These are phyloP conservation scores for Uloborus plumipes DNA, from an alignment of 2,888 invertebrate genomes.

Conservation along the genomic window DNA sequence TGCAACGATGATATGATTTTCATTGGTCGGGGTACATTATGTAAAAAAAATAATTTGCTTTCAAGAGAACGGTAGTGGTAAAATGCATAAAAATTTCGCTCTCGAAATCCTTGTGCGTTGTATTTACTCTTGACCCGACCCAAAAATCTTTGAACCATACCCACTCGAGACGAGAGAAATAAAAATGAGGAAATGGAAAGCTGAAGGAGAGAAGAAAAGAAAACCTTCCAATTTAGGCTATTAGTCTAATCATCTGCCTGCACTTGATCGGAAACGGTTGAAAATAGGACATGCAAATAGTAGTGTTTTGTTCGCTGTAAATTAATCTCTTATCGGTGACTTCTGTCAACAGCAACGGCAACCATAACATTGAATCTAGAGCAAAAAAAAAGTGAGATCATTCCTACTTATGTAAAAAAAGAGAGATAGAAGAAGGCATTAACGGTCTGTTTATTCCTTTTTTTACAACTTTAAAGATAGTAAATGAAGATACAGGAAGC, in stretches of 20 bases:
- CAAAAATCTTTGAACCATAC: conserved; percentile 23
- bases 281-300: conserved; percentile 57
- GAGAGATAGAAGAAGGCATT: too few species aligned
- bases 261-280: conserved; percentile 27
- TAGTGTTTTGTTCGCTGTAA: conserved; percentile 10
- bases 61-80: too few species aligned
- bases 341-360: conserved; percentile 13
- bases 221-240: conserved; percentile 42
- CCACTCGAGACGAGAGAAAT: too few species aligned
- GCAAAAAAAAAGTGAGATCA: conserved; percentile 15
- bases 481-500: conserved; percentile 11
- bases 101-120: background rate
- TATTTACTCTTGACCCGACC: conserved; percentile 30
- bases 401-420: conserved; percentile 11
- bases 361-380: conserved; percentile 49
- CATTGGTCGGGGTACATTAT: too few species aligned
- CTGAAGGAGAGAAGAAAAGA: background rate
- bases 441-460: background rate
- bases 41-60: too few species aligned
- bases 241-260: conserved; percentile 37
- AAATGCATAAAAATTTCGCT: too few species aligned
- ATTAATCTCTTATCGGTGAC: conserved; percentile 35
- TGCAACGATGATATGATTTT: too few species aligned
- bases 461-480: conserved; percentile 17
- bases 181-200: too few species aligned